phyloP scores from a whole-genome alignment of 2,113 vertebrate species.

The Thymallus thymallus region DNA sequence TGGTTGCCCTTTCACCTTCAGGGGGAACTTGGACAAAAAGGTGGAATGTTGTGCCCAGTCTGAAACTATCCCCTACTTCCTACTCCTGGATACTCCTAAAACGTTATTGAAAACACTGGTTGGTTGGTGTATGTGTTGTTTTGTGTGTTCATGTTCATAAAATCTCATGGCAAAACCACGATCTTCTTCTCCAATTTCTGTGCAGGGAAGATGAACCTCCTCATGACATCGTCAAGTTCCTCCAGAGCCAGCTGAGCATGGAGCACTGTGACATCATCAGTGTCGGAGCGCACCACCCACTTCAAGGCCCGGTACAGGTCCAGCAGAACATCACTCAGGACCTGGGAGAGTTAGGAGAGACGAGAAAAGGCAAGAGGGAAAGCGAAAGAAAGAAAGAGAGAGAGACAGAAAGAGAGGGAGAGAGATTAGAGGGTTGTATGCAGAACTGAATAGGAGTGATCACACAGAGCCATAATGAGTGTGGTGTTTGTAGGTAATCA shows the following conservation, averaged over 20 bases:
- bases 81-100: no score
- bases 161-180: conserved; percentile 80
- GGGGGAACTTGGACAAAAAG: conserved; percentile 38
- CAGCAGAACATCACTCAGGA: conserved; percentile 81
- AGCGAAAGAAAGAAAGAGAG: neutral
- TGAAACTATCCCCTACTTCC: no score
- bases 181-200: conserved; percentile 87
- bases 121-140: neutral
- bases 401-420: neutral
- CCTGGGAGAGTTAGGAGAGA: conserved; percentile 52
- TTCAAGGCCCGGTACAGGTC: conserved; percentile 93
- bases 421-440: neutral
- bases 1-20: conserved; percentile 8
- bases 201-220: conserved; percentile 81
- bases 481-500: neutral
- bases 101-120: no score
- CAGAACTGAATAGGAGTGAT: neutral
- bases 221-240: conserved; percentile 83
- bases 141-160: neutral
- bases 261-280: conserved; percentile 74
- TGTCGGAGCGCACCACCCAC: conserved; percentile 76
- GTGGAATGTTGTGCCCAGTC: conserved; percentile 37
- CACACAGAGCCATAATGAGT: neutral
- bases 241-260: conserved; percentile 91
- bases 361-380: neutral